Percentiles rank a stretch among this genome's conserved stretches.
Conservation (phyloP, 2,797 vertebrate genomes). For the Pterois miles region DNA sequence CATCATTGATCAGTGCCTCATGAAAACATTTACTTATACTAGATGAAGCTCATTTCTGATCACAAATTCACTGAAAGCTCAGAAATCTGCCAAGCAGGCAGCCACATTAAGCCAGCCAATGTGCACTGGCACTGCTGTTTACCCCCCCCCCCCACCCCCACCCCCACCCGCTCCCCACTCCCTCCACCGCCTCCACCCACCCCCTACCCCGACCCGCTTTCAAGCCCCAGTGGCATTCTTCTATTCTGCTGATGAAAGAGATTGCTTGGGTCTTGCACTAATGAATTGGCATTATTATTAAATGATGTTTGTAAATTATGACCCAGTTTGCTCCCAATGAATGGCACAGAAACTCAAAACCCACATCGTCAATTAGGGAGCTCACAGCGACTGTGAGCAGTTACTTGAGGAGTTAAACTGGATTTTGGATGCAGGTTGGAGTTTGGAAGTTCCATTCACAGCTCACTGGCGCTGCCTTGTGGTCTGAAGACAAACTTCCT, state of each 20-base stretch:
- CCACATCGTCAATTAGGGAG: constrained; percentile 68
- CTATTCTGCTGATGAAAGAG: constrained; percentile 79
- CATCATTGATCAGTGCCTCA: constrained; percentile 30
- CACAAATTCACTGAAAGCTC: constrained; percentile 50
- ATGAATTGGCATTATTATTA: constrained; percentile 85
- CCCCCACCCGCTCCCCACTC: background rate
- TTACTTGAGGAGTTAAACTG: constrained; percentile 43
- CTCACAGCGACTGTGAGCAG: constrained; percentile 35
- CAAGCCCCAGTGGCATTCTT: constrained; percentile 71
- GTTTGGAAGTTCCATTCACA: constrained; percentile 37
- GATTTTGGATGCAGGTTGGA: constrained; percentile 21
- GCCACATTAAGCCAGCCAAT: constrained; percentile 46
- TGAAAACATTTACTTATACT: constrained; percentile 48
- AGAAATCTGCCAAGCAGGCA: constrained; percentile 47
- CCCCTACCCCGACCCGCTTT: constrained; percentile 57
- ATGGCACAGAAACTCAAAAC: constrained; percentile 62
- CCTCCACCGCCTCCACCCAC: background rate
- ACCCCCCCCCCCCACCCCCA: constrained; percentile 19
- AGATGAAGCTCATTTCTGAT: constrained; percentile 66
- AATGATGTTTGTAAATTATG: constrained; percentile 83
- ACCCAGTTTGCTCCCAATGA: constrained; percentile 77
- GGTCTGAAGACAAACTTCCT: constrained; percentile 22
- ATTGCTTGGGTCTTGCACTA: constrained; percentile 78
- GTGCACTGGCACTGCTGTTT: constrained; percentile 60
- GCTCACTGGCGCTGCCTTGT: constrained; percentile 72